phyloP scores from a whole-genome alignment of 2,888 invertebrate species.

The Agrotis ipsilon region DNA sequence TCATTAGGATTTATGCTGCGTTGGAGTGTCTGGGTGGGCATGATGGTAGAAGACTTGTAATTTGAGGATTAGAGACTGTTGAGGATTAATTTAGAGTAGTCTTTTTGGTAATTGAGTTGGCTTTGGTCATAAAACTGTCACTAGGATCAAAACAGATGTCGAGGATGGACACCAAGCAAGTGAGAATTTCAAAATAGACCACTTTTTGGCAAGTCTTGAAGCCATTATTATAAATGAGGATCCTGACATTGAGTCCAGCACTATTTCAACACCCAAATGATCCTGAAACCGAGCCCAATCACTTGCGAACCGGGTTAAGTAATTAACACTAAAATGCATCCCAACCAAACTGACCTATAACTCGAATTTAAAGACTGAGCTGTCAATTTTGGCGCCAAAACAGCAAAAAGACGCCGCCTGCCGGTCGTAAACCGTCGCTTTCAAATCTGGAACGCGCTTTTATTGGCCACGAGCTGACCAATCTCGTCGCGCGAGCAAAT shows the following conservation, averaged over 20 bases:
- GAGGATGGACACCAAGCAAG: neutral
- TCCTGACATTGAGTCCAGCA: conserved; percentile 35
- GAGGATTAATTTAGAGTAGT: neutral
- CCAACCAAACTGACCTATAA: conserved; percentile 67
- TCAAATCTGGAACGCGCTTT: conserved; percentile 85
- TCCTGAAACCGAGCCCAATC: conserved; percentile 42
- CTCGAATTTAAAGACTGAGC: conserved; percentile 69
- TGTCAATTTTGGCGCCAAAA: conserved; percentile 90
- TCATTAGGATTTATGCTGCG: conserved; percentile 34
- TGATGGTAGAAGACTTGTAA: neutral
- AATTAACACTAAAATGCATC: conserved; percentile 66
- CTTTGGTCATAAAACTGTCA: neutral
- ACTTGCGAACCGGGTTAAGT: conserved; percentile 59
- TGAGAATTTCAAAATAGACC: conserved; percentile 14
- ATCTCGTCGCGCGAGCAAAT: conserved; percentile 83
- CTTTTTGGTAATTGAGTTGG: neutral
- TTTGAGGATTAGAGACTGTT: neutral
- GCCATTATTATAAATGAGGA: conserved; percentile 9
- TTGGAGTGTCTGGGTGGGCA: conserved; percentile 26
- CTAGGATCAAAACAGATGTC: neutral
- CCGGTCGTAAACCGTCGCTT: conserved; percentile 89
- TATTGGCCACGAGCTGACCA: conserved; percentile 86
- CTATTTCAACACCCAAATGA: conserved; percentile 31
- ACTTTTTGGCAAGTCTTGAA: conserved; percentile 32
- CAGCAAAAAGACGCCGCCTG: conserved; percentile 87